Evolutionary conservation across 2,113 vertebrate genomes (phyloP).

Genomic region (Tenebrosternarchus preto): DNA sequence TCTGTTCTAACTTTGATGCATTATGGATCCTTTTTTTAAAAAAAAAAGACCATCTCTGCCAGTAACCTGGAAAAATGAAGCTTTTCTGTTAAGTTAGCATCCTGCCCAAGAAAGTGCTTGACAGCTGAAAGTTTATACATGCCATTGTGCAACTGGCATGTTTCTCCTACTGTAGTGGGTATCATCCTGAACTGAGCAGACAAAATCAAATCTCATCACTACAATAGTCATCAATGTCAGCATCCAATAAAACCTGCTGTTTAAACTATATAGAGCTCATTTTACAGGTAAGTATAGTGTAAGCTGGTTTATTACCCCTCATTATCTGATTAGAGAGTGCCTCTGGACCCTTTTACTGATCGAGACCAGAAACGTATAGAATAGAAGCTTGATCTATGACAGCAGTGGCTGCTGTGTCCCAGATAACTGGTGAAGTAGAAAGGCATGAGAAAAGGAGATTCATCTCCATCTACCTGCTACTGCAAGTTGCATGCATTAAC

Average conservation of each 20-base stretch:
- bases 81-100: no score
- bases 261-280: not conserved
- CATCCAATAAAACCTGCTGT: not conserved
- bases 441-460: conserved; percentile 35
- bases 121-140: no score
- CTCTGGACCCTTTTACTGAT: conserved; percentile 15
- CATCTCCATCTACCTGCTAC: conserved; percentile 28
- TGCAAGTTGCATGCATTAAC: not conserved
- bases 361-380: conserved; percentile 14
- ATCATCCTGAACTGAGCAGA: not conserved
- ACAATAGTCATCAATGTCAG: not conserved
- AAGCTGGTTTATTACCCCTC: conserved; percentile 22
- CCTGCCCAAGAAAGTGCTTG: no score
- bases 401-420: conserved; percentile 22
- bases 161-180: no score
- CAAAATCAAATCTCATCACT: not conserved
- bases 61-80: no score
- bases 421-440: conserved; percentile 44
- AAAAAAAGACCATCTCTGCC: no score
- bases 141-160: no score
- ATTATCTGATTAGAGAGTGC: conserved; percentile 25
- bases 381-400: conserved; percentile 21
- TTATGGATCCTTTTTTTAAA: no score
- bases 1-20: no score
- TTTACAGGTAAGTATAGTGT: conserved; percentile 19